Percentiles rank a stretch among this genome's conserved stretches.
Conservation (phyloP, 2,888 invertebrate species). For the Rhodophaea formosa region DNA sequence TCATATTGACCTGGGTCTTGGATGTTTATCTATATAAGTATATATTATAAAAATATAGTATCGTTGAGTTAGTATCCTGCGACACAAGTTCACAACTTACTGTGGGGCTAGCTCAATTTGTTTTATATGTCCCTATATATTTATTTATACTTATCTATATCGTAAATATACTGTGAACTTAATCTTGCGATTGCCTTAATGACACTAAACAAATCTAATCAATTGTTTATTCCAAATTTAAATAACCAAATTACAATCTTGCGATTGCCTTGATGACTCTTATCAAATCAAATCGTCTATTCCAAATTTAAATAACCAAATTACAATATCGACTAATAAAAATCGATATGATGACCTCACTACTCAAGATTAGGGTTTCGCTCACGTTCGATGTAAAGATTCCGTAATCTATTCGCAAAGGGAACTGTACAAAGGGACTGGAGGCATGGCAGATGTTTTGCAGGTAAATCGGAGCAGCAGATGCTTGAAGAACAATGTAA, state of each 20-base stretch:
- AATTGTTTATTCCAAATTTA: neutral
- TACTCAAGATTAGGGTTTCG: constrained; percentile 60
- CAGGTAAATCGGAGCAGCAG: constrained; percentile 73
- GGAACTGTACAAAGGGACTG: constrained; percentile 36
- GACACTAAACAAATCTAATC: neutral
- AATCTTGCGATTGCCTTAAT: neutral
- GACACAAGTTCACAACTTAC: too few species aligned
- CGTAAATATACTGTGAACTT: neutral
- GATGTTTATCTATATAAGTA: too few species aligned
- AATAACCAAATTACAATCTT: neutral
- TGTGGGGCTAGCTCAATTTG: too few species aligned
- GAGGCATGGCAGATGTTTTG: constrained; percentile 64
- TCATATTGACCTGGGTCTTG: too few species aligned
- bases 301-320: neutral
- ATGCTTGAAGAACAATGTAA: constrained; percentile 60
- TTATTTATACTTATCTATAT: too few species aligned
- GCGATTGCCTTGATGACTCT: neutral
- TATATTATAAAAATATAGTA: too few species aligned
- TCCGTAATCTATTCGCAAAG: constrained; percentile 67
- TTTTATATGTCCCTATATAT: too few species aligned
- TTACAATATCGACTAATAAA: constrained; percentile 25
- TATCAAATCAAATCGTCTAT: neutral
- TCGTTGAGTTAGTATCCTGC: too few species aligned
- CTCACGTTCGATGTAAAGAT: constrained; percentile 51
- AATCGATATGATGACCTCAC: constrained; percentile 39